Evolutionary conservation across 2,113 vertebrate species (phyloP), one percentile per base, ranked within the genome.

Genomic region (Anolis sagrei): DNA sequence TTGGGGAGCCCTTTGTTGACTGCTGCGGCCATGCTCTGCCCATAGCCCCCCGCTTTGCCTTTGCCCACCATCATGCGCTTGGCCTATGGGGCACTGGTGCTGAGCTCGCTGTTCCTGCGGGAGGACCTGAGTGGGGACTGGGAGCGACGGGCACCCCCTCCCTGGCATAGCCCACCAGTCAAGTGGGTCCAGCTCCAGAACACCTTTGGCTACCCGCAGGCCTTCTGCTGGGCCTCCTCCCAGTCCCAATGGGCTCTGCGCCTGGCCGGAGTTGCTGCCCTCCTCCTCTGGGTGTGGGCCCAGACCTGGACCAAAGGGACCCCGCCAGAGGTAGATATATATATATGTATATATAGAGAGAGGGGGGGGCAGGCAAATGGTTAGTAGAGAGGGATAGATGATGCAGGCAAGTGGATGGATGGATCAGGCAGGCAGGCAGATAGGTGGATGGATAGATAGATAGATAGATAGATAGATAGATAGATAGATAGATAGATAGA

Each of bases 141-240:
- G 2, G 1, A 3, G 29, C 2, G 1, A n/a, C 10, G 2, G 2
- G 32, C 5, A 5, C 5, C 39, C 14, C 13, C 23, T 0, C 11
- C 5, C 0, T 7, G 2, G 5, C 39, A 44, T 5, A 44, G 39
- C 39, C 5, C 39, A 44, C 39, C 39, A 44, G 39, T 4, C 19
- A 29, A 39, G 14, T 73, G 68, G 14, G 13, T 13, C 2, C 44
- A 23, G 5, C 44, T 87, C 4, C 62, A 32, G 0, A 64, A 10
- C 48, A 19, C 51, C 21, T 70, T 76, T 23, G 18, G 62, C 27
- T 64, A 34, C 7, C 9, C n/a, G 3, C 34, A 34, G 1, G 79
- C 8, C 25, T 25, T 82, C 62, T 29, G 34, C 19, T 76, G 70
- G 85, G 1, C 76, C 3, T 5, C 76, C 3, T 5, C 32, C 5